These are phyloP conservation scores for Murina feae DNA, from an alignment of 2,113 vertebrate genomes.

Conservation along the genomic window DNA sequence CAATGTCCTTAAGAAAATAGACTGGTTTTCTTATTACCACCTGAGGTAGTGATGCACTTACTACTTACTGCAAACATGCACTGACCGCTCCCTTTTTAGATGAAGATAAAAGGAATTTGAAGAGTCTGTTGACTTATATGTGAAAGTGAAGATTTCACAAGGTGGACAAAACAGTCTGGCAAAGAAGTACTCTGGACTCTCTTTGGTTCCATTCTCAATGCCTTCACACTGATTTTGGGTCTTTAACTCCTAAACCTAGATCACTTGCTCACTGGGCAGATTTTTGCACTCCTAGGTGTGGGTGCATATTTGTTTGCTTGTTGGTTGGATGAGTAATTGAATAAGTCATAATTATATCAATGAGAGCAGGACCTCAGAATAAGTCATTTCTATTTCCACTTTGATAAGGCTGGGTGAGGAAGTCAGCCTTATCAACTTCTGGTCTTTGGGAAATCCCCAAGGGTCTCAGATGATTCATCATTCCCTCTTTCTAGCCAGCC, in stretches of 20 bases:
- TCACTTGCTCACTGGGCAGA: not conserved
- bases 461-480: not conserved
- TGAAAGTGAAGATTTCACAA: constrained; percentile 25
- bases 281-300: not conserved
- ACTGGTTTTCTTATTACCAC: not conserved
- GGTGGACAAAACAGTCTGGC: not conserved
- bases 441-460: not conserved
- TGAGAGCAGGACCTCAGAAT: not conserved
- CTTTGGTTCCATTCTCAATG: not conserved
- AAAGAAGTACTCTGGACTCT: not conserved
- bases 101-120: not conserved
- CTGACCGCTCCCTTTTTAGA: not conserved
- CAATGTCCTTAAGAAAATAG: not conserved
- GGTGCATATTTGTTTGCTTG: not conserved
- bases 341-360: not conserved
- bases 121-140: not conserved
- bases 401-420: not conserved
- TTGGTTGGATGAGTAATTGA: not conserved
- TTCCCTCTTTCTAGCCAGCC: not conserved
- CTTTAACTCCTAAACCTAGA: not conserved
- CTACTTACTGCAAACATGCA: not conserved
- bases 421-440: not conserved
- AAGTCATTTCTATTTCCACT: not conserved
- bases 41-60: not conserved
- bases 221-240: not conserved